Percentiles rank a stretch among this genome's conserved stretches.
phyloP scores from a whole-genome alignment of 2,797 vertebrate species.

The Gallirallus australis region DNA sequence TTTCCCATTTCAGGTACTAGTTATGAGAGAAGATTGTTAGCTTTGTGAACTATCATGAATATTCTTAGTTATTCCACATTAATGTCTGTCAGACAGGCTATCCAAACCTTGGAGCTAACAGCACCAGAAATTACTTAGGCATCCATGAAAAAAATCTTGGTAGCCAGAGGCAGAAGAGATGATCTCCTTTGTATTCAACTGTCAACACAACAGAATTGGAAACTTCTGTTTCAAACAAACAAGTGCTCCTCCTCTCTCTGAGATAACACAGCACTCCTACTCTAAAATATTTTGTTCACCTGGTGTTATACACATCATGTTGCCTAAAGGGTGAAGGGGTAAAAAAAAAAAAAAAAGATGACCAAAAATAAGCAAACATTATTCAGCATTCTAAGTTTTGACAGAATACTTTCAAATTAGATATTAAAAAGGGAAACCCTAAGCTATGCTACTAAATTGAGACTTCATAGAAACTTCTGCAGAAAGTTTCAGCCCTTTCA shows the following conservation, averaged over 20 bases:
- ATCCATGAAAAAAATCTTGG: background rate
- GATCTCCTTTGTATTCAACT: background rate
- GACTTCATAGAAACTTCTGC: background rate
- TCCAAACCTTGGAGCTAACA: background rate
- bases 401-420: background rate
- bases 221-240: background rate
- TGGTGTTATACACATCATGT: background rate
- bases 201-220: background rate
- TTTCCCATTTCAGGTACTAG: background rate
- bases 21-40: background rate
- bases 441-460: background rate
- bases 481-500: background rate
- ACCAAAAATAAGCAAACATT: background rate
- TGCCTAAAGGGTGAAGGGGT: background rate
- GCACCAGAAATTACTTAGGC: background rate
- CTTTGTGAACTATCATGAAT: background rate
- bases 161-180: background rate
- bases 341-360: background rate
- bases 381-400: background rate
- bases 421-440: background rate
- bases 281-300: background rate
- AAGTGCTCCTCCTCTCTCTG: background rate
- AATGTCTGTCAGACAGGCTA: background rate
- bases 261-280: background rate
- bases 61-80: background rate